Base-by-base conservation (phyloP, 2,113 vertebrate genomes). In the Anguilla rostrata region DNA sequence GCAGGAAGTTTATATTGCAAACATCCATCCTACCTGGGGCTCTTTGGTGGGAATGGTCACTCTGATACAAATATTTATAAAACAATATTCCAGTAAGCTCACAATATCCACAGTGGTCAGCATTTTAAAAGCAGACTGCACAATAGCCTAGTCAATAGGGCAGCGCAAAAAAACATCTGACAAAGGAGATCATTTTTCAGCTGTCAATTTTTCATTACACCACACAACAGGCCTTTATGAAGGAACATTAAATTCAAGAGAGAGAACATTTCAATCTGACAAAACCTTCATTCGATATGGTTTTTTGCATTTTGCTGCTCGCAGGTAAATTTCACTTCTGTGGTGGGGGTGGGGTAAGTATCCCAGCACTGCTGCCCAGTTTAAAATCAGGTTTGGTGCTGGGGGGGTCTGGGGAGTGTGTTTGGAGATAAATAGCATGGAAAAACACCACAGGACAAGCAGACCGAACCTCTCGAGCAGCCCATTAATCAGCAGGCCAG, bases 401-500 rank as follows among this genome's bases (percentile, higher is more conserved):
- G 14, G 56, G 9, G 18, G 22, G 71, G 29, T 7, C 9, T 34
- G 71, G 26, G 29, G 71, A 14, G 56, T 15, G 56, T 9, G 11
- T 60, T 0, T 15, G 56, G 41, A 85, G 84, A 85, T 88, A 3
- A 81, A 86, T 83, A 20, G 80, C 81, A n/a, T 60, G 26, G 26
- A 43, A n/a, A 66, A 85, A 75, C 57, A 20, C 0, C 83, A 40
- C 71, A 11, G 81, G 46, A 86, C 53, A 86, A 39, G n/a, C 60
- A n/a, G 41, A 8, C 26, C 18, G n/a, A 39, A 22, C 81, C 20
- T 53, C 20, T 41, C 16, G 63, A 71, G 66, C 57, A 87, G 88
- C 56, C 14, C 20, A 84, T 88, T 87, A 40, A 87, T 88, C 86
- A 85, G 66, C 20, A 5, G 43, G 26, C 81, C 56, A 41, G 84